Percentiles rank a stretch among this genome's conserved stretches.
Evolutionary conservation across 2,797 vertebrate species (phyloP).

Genomic region (Spinus pinus): DNA sequence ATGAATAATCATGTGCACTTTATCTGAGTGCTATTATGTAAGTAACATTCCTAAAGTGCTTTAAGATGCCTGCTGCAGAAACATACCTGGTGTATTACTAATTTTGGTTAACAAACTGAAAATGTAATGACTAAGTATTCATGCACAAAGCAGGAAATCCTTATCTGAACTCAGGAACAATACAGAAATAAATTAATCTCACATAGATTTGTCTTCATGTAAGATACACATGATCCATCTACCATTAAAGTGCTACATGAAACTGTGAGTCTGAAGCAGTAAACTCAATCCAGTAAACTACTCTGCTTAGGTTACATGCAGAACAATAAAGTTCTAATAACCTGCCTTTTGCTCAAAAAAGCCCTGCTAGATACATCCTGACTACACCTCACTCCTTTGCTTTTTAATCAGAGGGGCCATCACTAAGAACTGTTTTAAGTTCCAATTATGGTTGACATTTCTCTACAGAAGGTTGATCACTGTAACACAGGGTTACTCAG

Average conservation of each 20-base stretch:
- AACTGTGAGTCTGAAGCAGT: neutral
- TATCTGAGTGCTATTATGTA: neutral
- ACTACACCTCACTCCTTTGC: neutral
- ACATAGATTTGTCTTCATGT: neutral
- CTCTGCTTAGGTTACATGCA: neutral
- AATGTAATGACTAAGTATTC: neutral
- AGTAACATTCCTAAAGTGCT: neutral
- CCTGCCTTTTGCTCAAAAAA: neutral
- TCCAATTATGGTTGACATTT: neutral
- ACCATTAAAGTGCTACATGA: neutral
- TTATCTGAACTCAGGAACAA: neutral
- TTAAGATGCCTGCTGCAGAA: conserved; percentile 31
- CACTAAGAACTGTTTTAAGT: neutral
- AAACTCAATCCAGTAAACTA: neutral
- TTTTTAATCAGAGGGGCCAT: neutral
- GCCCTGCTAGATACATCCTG: neutral
- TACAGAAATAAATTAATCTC: neutral
- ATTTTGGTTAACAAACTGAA: conserved; percentile 25
- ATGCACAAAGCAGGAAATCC: neutral
- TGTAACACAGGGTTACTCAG: neutral
- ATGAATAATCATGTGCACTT: neutral
- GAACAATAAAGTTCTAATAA: neutral
- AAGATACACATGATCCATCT: neutral
- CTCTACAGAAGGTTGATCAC: neutral
- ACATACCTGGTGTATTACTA: neutral